phyloP scores from a whole-genome alignment of 2,888 invertebrate species.

The Sturmia bella region DNA sequence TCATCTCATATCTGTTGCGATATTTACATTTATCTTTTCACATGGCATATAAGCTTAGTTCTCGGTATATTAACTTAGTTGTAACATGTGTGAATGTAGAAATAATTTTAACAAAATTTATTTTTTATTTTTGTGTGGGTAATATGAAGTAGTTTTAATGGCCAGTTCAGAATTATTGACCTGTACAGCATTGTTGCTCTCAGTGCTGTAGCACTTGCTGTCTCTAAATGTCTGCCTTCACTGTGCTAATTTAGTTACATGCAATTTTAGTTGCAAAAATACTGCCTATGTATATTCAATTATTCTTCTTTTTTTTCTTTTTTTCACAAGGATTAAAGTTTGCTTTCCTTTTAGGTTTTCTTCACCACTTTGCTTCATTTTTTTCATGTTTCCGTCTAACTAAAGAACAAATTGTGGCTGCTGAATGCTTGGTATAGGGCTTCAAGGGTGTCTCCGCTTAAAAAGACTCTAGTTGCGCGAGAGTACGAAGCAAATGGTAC shows the following conservation, averaged over 20 bases:
- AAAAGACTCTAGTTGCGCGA: neutral
- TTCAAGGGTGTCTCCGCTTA: neutral
- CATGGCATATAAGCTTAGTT: too few relatives aligned
- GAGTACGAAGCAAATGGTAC: neutral
- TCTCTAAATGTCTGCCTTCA: neutral
- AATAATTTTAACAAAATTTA: too few relatives aligned
- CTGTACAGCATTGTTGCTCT: too few relatives aligned
- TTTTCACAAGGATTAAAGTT: slow-evolving; percentile 45
- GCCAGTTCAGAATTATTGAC: too few relatives aligned
- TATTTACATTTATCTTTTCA: too few relatives aligned
- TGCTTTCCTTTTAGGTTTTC: slow-evolving; percentile 27
- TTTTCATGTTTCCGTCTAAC: slow-evolving; percentile 34
- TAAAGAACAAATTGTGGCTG: neutral
- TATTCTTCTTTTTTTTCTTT: slow-evolving; percentile 31
- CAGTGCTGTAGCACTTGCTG: too few relatives aligned
- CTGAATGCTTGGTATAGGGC: neutral
- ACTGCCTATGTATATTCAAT: slow-evolving; percentile 58
- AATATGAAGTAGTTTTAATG: too few relatives aligned
- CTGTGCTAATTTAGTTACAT: slow-evolving; percentile 46
- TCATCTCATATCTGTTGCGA: too few relatives aligned
- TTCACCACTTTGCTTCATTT: neutral
- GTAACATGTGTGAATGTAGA: too few relatives aligned
- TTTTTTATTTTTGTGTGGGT: too few relatives aligned
- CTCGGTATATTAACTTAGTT: too few relatives aligned
- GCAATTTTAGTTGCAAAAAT: slow-evolving; percentile 49